A percentile compares a stretch with the other conserved stretches of the same genome.
phyloP scores from a whole-genome alignment of 2,113 vertebrate genomes.

The Pterocles orientalis region DNA sequence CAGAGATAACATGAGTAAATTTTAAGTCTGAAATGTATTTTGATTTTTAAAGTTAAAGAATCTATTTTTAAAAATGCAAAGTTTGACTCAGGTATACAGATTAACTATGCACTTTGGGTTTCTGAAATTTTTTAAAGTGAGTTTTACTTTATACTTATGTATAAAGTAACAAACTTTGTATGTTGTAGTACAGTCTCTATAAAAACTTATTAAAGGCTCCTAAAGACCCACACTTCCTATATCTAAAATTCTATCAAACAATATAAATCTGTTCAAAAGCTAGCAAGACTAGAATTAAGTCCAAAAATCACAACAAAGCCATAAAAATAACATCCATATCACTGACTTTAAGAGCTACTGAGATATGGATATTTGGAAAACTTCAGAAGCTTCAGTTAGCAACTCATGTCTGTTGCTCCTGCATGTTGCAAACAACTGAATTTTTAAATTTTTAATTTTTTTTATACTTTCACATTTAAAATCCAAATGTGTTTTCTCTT shows the following conservation, averaged over 20 bases:
- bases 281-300: not conserved
- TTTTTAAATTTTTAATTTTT: not conserved
- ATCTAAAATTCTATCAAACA: not conserved
- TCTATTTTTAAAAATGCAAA: not conserved
- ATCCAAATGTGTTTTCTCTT: not conserved
- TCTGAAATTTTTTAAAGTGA: not conserved
- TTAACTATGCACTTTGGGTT: not conserved
- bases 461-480: not conserved
- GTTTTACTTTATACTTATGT: not conserved
- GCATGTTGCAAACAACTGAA: not conserved
- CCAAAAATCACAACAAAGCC: not conserved
- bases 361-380: not conserved
- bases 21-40: not conserved
- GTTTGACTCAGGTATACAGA: not conserved
- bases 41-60: not conserved
- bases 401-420: accelerated
- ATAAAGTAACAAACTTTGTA: not conserved
- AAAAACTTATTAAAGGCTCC: not conserved
- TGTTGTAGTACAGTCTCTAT: not conserved
- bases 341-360: not conserved
- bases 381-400: not conserved
- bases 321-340: not conserved
- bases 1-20: not conserved
- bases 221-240: not conserved
- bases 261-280: not conserved